These are phyloP conservation scores for Idris sp. DNA, from an alignment of 1,140 invertebrate genomes.

Conservation along the genomic window DNA sequence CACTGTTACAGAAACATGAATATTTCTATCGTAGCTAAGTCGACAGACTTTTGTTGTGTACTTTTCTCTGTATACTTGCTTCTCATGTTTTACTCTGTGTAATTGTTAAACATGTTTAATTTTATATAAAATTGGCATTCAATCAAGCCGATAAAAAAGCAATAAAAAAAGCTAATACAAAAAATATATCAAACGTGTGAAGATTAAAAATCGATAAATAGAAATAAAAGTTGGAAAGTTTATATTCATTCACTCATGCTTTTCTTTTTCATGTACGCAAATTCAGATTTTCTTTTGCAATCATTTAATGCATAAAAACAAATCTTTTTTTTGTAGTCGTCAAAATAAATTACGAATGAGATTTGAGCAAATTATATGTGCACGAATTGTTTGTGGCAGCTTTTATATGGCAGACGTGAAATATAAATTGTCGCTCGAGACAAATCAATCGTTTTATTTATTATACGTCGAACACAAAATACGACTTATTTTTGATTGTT, in stretches of 20 bases:
- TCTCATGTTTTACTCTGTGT: conserved; percentile 6
- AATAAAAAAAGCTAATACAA: conserved; percentile 23
- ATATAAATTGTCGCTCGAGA: conserved; percentile 15
- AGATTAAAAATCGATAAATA: conserved; percentile 26
- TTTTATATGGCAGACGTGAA: conserved; percentile 32
- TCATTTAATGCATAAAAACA: not conserved
- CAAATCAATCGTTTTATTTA: conserved; percentile 8
- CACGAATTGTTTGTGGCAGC: conserved; percentile 28
- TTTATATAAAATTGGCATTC: conserved; percentile 28
- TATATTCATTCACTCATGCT: conserved; percentile 22
- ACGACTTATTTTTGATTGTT: conserved; percentile 12
- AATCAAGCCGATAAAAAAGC: conserved; percentile 8
- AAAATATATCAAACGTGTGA: conserved; percentile 24
- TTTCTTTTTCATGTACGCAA: conserved; percentile 4
- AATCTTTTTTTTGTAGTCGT: conserved; percentile 5
- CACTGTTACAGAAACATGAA: conserved; percentile 9
- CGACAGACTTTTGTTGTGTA: conserved; percentile 18
- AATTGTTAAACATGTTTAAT: conserved; percentile 6
- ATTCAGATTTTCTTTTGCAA: no score
- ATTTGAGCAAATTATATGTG: conserved; percentile 25
- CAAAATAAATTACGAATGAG: conserved; percentile 12
- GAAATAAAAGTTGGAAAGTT: not conserved
- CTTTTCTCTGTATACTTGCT: conserved; percentile 33
- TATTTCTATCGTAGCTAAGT: conserved; percentile 43
- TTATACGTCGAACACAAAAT: conserved; percentile 12